Conservation (phyloP, 2,113 vertebrate genomes). For the Bucco capensis region DNA sequence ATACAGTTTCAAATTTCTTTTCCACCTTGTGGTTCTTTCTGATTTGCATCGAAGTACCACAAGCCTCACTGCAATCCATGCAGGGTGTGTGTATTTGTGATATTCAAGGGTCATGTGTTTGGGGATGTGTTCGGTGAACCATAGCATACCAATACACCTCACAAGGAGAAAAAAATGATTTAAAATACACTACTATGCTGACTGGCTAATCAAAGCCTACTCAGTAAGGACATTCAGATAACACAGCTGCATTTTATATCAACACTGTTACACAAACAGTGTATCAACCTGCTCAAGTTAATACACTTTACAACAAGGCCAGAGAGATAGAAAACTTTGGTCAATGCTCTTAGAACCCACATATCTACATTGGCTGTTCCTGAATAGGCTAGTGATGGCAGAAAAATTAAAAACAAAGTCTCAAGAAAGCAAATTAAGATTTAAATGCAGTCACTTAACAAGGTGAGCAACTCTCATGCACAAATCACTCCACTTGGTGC, state of each 20-base stretch:
- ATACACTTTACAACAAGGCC: neutral
- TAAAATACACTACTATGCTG: neutral
- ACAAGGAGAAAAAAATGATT: neutral
- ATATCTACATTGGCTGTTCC: neutral
- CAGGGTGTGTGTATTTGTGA: neutral
- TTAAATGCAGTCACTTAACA: neutral
- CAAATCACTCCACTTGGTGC: neutral
- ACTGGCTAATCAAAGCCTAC: neutral
- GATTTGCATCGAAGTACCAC: neutral
- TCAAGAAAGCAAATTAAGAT: neutral
- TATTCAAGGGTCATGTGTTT: neutral
- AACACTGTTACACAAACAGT: neutral
- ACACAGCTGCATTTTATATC: neutral
- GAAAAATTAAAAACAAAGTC: neutral
- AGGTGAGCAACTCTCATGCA: neutral
- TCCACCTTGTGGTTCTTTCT: slow-evolving; percentile 10
- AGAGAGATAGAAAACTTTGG: neutral
- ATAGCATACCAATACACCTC: neutral
- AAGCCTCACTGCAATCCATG: neutral
- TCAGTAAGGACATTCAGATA: neutral
- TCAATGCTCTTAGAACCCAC: neutral
- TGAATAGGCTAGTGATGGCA: neutral
- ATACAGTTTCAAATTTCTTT: neutral
- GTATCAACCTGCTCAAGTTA: neutral
- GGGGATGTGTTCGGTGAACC: neutral